These are phyloP conservation scores for Poecilobothrus nobilitatus DNA, from an alignment of 2,888 invertebrate genomes.

Conservation along the genomic window DNA sequence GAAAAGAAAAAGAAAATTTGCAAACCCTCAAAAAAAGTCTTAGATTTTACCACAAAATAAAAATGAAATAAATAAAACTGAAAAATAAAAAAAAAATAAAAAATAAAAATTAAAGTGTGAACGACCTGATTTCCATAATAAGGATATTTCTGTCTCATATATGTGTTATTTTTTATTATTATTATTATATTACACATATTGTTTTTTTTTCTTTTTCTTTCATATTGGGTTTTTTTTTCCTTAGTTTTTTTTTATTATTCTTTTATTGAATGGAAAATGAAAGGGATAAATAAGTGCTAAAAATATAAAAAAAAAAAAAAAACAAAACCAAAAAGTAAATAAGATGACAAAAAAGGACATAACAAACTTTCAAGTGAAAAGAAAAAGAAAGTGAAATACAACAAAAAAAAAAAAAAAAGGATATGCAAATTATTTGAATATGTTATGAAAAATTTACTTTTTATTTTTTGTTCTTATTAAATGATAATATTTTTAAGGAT, in stretches of 20 bases:
- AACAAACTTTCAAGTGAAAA: not conserved
- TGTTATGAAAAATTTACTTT: not conserved
- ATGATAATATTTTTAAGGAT: not conserved
- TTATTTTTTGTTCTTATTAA: not conserved
- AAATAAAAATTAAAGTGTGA: not conserved
- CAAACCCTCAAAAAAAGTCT: not conserved
- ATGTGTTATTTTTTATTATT: not conserved
- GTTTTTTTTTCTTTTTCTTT: not conserved
- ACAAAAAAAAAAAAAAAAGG: not conserved
- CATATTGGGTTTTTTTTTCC: not conserved
- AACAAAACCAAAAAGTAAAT: too few species aligned
- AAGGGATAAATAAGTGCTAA: not conserved
- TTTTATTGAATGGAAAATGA: not conserved
- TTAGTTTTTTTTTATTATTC: not conserved
- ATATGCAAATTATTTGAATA: slow-evolving; percentile 1
- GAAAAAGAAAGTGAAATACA: too few species aligned
- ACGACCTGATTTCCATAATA: slow-evolving; percentile 2
- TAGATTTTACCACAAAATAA: not conserved
- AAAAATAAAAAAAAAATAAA: not conserved
- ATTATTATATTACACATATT: not conserved
- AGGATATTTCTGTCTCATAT: not conserved
- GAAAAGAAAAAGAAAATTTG: too few species aligned
- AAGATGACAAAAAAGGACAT: not conserved
- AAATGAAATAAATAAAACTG: not conserved
- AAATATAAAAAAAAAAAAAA: too few species aligned